Percentiles rank a stretch among this genome's conserved stretches.
Conservation (phyloP, 2,888 invertebrate genomes). For the Heliconius erato region DNA sequence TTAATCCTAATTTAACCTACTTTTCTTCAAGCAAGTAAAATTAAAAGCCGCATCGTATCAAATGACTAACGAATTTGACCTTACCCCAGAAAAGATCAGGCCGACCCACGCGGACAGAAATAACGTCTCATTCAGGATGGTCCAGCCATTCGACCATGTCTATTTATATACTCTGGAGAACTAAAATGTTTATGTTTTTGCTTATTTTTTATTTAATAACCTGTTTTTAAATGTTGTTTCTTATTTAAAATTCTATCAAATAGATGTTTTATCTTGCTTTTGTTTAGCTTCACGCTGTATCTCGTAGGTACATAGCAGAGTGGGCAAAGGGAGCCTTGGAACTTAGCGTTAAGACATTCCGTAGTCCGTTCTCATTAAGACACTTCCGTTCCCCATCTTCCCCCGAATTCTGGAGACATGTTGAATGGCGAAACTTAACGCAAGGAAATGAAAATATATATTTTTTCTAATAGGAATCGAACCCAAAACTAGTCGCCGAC, state of each 20-base stretch:
- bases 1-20: neutral
- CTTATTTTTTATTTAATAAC: neutral
- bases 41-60: neutral
- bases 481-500: too few species aligned
- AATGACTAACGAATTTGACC: conserved; percentile 20
- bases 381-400: neutral
- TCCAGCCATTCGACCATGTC: neutral
- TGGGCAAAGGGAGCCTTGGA: neutral
- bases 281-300: neutral
- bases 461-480: too few species aligned
- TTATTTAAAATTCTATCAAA: neutral
- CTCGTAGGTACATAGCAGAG: neutral
- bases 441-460: too few species aligned
- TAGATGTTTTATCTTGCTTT: neutral
- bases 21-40: neutral
- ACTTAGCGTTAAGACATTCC: neutral
- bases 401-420: too few species aligned
- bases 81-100: conserved; percentile 17
- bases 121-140: conserved; percentile 21
- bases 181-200: conserved; percentile 11
- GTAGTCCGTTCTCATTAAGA: too few species aligned
- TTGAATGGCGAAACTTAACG: too few species aligned
- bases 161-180: neutral
- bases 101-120: conserved; percentile 24
- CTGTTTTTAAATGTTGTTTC: neutral